Conservation (phyloP, 1,140 invertebrate genomes). For the Diuraphis noxia region DNA sequence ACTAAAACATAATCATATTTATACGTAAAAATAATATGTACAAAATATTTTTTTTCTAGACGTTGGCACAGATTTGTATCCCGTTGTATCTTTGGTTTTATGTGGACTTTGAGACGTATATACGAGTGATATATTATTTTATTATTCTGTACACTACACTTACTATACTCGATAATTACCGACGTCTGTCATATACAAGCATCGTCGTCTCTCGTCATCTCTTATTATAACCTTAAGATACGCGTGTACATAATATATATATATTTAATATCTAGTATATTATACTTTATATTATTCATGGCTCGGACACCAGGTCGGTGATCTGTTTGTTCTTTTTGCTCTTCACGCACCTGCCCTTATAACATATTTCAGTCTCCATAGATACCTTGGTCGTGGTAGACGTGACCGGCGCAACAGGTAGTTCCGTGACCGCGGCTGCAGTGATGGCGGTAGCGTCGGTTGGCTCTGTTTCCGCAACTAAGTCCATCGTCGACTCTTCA, state of each 20-base stretch:
- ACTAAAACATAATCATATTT: conserved; percentile 25
- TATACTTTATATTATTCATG: conserved; percentile 33
- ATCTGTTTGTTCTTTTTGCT: conserved; percentile 64
- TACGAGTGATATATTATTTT: background rate
- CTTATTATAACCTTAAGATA: conserved; percentile 5
- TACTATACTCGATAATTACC: background rate
- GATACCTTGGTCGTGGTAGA: conserved; percentile 79
- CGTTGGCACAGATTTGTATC: conserved; percentile 43
- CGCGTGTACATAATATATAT: background rate
- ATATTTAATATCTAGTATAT: background rate
- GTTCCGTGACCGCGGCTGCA: conserved; percentile 60
- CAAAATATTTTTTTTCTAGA: background rate
- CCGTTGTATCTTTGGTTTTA: conserved; percentile 9
- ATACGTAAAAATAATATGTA: conserved; percentile 23
- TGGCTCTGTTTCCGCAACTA: background rate
- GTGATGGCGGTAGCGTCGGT: conserved; percentile 54
- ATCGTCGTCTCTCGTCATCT: background rate
- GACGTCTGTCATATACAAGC: background rate
- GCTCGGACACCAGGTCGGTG: conserved; percentile 47
- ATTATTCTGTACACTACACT: background rate
- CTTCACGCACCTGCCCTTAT: conserved; percentile 79
- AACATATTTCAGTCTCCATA: conserved; percentile 84
- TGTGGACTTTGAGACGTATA: background rate
- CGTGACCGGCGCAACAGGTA: conserved; percentile 65
- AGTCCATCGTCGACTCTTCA: conserved; percentile 40